Evolutionary conservation across 2,888 invertebrate genomes (phyloP), one percentile per base, ranked within the genome.

Genomic region (Crossocerus cetratus): DNA sequence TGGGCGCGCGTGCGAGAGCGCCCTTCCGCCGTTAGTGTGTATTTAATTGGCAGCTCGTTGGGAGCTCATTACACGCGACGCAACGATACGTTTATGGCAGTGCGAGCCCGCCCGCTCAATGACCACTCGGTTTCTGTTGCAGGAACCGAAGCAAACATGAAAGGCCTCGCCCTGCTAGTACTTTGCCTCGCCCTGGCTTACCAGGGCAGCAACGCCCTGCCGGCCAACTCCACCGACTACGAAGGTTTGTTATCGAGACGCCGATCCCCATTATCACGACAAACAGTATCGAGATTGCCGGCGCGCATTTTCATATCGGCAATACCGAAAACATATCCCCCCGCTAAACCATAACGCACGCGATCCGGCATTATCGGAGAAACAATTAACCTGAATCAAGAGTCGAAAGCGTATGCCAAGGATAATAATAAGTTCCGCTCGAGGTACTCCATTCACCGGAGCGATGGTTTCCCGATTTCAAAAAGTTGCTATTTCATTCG

Each of bases 211-310:
- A 64, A 57, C 18, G 71, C 80, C 4, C 70, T 86, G 3, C 72
- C 55, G 11, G 79, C 72, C 61, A 82, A 80, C 44, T 79, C 87
- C 16, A 75, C 73, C n/a, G 62, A 78, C 23, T 86, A 86, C 69
- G 87, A 87, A 84, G 87, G 87, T 87, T 53, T 53, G 76, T 61
- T 61, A 20, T 13, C 21, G 11, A 23, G 22, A 3, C 4, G 5
- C 16, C 16, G 8, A 42, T n/a, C 3, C 20, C 3, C 3, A 3
- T 55, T 44, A n/a, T 16, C 13, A 16, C 54, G 20, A 49, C 13
- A 21, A 23, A 13, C 18, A 23, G 2, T 32, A 11, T 13, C 8
- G 20, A 23, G 4, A 59, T 2, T 32, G 2, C 32, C 1, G 32
- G 5, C 32, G n/a, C 32, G 43, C 44, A 42, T 14, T 32, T 43